These are phyloP conservation scores for Eulemur rufifrons DNA, from an alignment of 2,113 vertebrate genomes.

Conservation along the genomic window DNA sequence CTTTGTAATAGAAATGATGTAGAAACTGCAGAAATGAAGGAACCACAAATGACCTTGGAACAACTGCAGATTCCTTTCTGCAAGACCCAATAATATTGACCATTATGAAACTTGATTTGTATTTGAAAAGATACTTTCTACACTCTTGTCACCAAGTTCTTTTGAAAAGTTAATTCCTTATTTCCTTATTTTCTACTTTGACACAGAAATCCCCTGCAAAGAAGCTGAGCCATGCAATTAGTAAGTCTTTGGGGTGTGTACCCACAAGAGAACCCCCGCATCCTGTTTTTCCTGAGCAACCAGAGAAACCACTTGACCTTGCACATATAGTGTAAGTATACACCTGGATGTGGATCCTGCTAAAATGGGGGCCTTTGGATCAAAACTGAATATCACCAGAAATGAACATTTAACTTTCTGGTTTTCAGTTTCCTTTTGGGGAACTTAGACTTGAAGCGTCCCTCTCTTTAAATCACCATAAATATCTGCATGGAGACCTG, in stretches of 20 bases:
- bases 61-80: background rate
- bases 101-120: background rate
- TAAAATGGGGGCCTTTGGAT: background rate
- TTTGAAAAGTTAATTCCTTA: slow-evolving; percentile 51
- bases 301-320: slow-evolving; percentile 94
- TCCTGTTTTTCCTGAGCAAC: slow-evolving; percentile 95
- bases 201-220: slow-evolving; percentile 98
- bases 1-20: background rate
- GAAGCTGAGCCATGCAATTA: slow-evolving; percentile 99
- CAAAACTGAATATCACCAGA: background rate
- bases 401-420: background rate
- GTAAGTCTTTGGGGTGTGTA: slow-evolving; percentile 96
- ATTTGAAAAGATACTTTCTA: slow-evolving; percentile 6
- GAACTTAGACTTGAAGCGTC: background rate
- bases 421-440: background rate
- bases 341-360: background rate
- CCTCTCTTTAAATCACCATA: background rate
- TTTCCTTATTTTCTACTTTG: slow-evolving; percentile 65
- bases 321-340: slow-evolving; percentile 94
- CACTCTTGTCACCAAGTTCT: background rate
- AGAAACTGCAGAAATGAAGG: background rate
- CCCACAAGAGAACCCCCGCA: slow-evolving; percentile 95
- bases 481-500: background rate
- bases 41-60: background rate
- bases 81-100: background rate